These are phyloP conservation scores for Mycteria americana DNA, from an alignment of 2,797 vertebrate species.

Conservation along the genomic window DNA sequence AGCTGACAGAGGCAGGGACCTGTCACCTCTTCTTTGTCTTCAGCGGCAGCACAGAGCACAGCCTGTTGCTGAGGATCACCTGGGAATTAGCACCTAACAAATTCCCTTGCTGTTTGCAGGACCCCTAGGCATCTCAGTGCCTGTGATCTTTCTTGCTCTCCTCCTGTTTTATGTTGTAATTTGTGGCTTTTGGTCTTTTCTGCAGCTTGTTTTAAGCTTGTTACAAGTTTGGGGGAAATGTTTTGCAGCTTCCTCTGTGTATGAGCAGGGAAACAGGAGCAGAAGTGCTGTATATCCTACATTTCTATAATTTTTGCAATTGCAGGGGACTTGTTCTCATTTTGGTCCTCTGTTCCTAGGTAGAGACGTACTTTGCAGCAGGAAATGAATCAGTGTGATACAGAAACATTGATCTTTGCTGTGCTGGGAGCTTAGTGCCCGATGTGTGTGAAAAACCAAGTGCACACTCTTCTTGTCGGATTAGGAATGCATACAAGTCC, in stretches of 20 bases:
- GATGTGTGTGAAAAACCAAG: neutral
- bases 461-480: fast-evolving
- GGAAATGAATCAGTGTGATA: neutral
- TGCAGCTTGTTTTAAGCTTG: slow-evolving; percentile 28
- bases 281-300: neutral
- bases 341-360: neutral
- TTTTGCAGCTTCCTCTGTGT: neutral
- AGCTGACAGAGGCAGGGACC: neutral
- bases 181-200: slow-evolving; percentile 35
- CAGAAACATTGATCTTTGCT: neutral
- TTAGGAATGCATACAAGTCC: neutral
- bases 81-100: slow-evolving; percentile 9
- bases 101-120: neutral
- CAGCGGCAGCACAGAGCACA: neutral
- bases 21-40: neutral
- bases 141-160: slow-evolving; percentile 5
- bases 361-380: neutral
- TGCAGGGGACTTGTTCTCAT: neutral
- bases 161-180: slow-evolving; percentile 2
- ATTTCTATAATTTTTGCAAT: neutral
- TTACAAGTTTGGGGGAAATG: neutral
- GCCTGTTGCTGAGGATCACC: neutral
- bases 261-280: neutral
- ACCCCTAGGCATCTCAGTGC: neutral
- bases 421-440: neutral